These are phyloP conservation scores for Acronicta aceris DNA, from an alignment of 2,888 invertebrate species.

Conservation along the genomic window DNA sequence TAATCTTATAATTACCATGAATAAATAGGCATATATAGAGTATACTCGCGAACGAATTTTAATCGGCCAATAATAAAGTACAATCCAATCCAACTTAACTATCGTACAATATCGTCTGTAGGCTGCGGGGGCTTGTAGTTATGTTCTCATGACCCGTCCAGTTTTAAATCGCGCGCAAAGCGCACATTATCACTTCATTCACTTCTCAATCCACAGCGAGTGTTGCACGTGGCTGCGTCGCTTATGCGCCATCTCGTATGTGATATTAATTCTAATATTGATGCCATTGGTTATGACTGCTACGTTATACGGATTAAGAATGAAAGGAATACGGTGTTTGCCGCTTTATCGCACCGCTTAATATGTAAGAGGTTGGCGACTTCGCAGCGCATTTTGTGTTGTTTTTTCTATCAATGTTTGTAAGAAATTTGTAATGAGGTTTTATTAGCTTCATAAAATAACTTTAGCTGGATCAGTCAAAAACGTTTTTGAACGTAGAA, in stretches of 20 bases:
- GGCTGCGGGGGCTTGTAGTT: too few species aligned
- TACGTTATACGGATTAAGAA: conserved; percentile 9
- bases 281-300: conserved; percentile 37
- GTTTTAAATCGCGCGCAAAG: background rate
- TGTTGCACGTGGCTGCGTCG: conserved; percentile 31
- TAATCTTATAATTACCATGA: too few species aligned
- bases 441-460: too few species aligned
- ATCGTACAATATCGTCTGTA: too few species aligned
- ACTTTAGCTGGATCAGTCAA: too few species aligned
- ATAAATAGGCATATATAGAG: too few species aligned
- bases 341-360: conserved; percentile 19
- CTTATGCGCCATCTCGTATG: conserved; percentile 46
- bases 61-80: too few species aligned
- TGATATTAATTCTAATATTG: conserved; percentile 48
- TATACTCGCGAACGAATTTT: too few species aligned
- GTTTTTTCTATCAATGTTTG: too few species aligned
- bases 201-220: conserved; percentile 6
- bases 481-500: too few species aligned
- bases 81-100: too few species aligned
- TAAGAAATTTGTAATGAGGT: too few species aligned
- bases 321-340: conserved; percentile 35
- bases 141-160: background rate
- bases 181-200: conserved; percentile 17
- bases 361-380: conserved; percentile 5
- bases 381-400: conserved; percentile 3